phyloP scores from a whole-genome alignment of 2,888 invertebrate genomes.

The Erebia epiphron region DNA sequence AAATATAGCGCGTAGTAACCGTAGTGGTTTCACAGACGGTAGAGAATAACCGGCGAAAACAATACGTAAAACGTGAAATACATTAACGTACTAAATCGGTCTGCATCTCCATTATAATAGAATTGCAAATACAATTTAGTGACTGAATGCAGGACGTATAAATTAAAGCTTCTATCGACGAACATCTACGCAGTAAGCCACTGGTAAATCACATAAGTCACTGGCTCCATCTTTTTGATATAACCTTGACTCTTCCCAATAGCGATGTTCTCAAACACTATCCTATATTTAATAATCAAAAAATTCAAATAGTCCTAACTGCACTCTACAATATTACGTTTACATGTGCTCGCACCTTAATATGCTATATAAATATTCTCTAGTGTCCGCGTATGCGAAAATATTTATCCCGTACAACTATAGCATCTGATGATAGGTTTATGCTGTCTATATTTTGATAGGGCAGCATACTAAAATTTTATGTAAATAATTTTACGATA shows the following conservation, averaged over 20 bases:
- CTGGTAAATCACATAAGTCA: too few species aligned
- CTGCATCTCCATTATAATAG: not conserved
- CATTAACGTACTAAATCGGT: not conserved
- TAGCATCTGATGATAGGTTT: conserved; percentile 15
- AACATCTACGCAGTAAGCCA: too few species aligned
- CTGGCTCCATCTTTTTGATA: too few species aligned
- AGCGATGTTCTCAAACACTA: too few species aligned
- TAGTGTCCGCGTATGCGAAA: conserved; percentile 7
- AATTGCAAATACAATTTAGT: not conserved
- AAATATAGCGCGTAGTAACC: conserved; percentile 46
- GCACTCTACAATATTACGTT: too few species aligned
- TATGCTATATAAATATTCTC: conserved; percentile 9
- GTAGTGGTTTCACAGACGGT: conserved; percentile 7
- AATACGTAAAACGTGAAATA: conserved; percentile 1
- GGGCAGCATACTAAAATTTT: not conserved
- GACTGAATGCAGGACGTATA: not conserved
- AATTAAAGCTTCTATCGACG: too few species aligned
- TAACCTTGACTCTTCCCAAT: too few species aligned
- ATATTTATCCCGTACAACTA: conserved; percentile 14
- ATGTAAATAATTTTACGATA: conserved; percentile 3
- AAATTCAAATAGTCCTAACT: too few species aligned
- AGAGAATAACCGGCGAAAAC: not conserved
- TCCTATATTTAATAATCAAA: too few species aligned
- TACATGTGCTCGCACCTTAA: not conserved
- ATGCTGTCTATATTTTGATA: conserved; percentile 17